These are phyloP conservation scores for Drymonia ruficornis DNA, from an alignment of 2,888 invertebrate genomes.

Conservation along the genomic window DNA sequence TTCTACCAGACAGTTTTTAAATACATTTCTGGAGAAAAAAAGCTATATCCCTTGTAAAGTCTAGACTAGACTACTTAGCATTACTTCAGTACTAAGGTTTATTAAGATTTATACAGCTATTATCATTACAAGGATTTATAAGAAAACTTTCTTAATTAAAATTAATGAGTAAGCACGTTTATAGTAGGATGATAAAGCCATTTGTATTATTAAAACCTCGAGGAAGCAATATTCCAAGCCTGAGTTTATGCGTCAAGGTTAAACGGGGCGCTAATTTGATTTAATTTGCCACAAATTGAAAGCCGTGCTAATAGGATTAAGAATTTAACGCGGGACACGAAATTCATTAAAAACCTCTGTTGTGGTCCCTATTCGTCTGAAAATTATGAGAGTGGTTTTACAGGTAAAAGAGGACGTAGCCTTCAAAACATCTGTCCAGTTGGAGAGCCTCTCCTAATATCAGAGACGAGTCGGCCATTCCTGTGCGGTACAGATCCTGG, in stretches of 20 bases:
- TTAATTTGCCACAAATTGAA: constrained; percentile 7
- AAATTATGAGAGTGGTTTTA: constrained; percentile 25
- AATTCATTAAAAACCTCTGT: not conserved
- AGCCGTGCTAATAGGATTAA: not conserved
- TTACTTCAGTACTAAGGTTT: not conserved
- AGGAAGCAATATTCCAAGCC: not conserved
- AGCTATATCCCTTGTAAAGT: too few relatives aligned
- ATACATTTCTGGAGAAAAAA: too few relatives aligned
- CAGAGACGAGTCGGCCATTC: constrained; percentile 91
- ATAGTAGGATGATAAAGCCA: constrained; percentile 1
- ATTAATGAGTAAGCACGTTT: not conserved
- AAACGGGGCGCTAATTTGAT: constrained; percentile 1
- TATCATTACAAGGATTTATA: not conserved
- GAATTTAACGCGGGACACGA: not conserved
- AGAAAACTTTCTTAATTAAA: not conserved
- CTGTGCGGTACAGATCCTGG: constrained; percentile 92
- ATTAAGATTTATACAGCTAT: not conserved
- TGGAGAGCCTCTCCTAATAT: constrained; percentile 89
- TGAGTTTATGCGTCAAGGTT: not conserved
- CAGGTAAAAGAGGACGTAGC: constrained; percentile 90
- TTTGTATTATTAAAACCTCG: not conserved
- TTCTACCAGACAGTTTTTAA: too few relatives aligned
- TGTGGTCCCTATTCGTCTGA: not conserved
- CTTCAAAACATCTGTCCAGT: constrained; percentile 92
- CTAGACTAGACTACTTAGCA: too few relatives aligned